Base-by-base conservation (phyloP, 2,797 vertebrate genomes). In the Bucorvus abyssinicus region DNA sequence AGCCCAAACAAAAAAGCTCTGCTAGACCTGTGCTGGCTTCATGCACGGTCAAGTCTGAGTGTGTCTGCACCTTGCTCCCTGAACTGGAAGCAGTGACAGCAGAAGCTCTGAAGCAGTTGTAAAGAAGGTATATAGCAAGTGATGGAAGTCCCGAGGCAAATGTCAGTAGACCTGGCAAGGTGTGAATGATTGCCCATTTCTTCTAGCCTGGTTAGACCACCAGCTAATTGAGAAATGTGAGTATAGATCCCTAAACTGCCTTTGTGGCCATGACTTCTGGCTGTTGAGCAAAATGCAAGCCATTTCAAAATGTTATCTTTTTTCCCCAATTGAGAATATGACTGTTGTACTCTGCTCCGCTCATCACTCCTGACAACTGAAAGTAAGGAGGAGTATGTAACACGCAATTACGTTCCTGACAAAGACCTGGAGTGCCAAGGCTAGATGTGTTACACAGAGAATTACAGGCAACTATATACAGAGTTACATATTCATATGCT, bases 371-470 rank as follows among this genome's bases (percentile, higher is more conserved):
- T 64, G 61, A 91, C 65, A 90, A 93, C 61, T 49, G 64, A 49
- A 81, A 88, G 61, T 27, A 94, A 79, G 67, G 60, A 76, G 24
- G 65, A 93, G 10, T 19, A 70, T n/a, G 67, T 67, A 45, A 79
- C 32, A 61, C 5, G 29, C 73, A 65, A 32, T 67, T 89, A 53
- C 4, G 27, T 84, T 79, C 44, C 86, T 89, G 85, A 47, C 56
- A 52, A 85, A 76, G 76, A 80, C 50, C 55, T 30, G 40, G 29
- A 88, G 82, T 91, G 75, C 71, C 90, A 95, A 67, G 74, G 75
- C 79, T 57, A 83, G 57, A 34, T 61, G 59, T 34, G 69, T 94
- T 84, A 91, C 84, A 91, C 1, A 73, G 55, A 83, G 61, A 75
- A 65, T 65, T 92, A 84, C 27, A 69, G 65, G 69, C 45, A 82